phyloP scores from a whole-genome alignment of 2,113 vertebrate species.

The Camelus bactrianus region DNA sequence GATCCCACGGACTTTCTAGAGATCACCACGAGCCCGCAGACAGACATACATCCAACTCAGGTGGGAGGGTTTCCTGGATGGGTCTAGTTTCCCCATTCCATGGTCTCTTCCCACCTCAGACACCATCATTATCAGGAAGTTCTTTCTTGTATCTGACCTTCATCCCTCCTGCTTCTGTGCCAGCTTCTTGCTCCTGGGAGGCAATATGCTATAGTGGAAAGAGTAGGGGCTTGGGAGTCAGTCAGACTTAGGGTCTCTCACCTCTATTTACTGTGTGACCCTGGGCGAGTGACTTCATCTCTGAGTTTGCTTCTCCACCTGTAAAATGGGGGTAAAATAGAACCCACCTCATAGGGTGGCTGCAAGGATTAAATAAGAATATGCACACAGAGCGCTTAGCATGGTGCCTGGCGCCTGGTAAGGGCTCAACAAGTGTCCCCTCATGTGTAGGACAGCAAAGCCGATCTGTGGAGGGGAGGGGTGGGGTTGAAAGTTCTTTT shows the following conservation, averaged over 20 bases:
- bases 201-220: background rate
- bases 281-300: background rate
- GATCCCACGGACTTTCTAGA: background rate
- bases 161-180: background rate
- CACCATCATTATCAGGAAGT: background rate
- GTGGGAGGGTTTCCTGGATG: background rate
- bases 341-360: background rate
- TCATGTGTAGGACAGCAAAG: constrained; percentile 63
- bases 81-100: background rate
- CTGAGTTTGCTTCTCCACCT: constrained; percentile 34
- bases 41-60: background rate
- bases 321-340: constrained; percentile 50
- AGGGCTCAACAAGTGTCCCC: constrained; percentile 60
- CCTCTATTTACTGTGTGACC: background rate
- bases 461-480: background rate
- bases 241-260: background rate
- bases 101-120: background rate
- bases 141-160: background rate
- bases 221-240: background rate
- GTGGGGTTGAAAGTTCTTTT: background rate
- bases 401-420: constrained; percentile 14
- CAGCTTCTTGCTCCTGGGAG: background rate
- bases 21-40: background rate
- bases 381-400: background rate
- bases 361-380: constrained; percentile 17